phyloP scores from a whole-genome alignment of 1,140 invertebrate genomes.

The Drosophila quadrilineata region DNA sequence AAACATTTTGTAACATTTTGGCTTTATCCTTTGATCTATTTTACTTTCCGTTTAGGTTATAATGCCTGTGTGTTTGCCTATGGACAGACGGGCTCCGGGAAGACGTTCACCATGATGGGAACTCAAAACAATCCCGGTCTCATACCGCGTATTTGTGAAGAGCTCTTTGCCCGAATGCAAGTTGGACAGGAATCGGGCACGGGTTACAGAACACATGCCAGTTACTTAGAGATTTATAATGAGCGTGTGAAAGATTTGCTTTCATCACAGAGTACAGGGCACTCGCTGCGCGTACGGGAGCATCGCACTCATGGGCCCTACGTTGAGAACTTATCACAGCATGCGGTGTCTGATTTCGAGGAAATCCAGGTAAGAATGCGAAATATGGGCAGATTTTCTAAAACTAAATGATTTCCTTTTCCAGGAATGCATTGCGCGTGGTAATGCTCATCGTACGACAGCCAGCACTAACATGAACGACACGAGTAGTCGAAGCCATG shows the following conservation, averaged over 20 bases:
- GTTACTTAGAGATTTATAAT: slow-evolving; percentile 96
- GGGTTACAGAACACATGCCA: slow-evolving; percentile 91
- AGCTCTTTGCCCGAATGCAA: slow-evolving; percentile 88
- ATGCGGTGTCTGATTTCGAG: slow-evolving; percentile 92
- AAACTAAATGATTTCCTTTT: slow-evolving; percentile 8
- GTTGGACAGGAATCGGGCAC: slow-evolving; percentile 90
- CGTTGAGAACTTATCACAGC: slow-evolving; percentile 93
- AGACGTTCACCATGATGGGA: slow-evolving; percentile 99
- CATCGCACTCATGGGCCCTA: slow-evolving; percentile 96
- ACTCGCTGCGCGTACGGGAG: slow-evolving; percentile 92
- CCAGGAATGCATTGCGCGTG: slow-evolving; percentile 88
- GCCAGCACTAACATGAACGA: slow-evolving; percentile 94
- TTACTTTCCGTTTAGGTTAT: slow-evolving; percentile 85
- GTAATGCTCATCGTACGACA: slow-evolving; percentile 90
- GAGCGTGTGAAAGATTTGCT: slow-evolving; percentile 94
- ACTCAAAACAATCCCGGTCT: slow-evolving; percentile 90
- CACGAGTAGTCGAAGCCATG: slow-evolving; percentile 95
- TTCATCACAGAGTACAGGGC: slow-evolving; percentile 85
- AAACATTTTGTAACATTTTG: neutral
- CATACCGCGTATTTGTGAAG: slow-evolving; percentile 93
- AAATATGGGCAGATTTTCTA: neutral
- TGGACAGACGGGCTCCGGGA: slow-evolving; percentile 91
- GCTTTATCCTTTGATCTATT: slow-evolving; percentile 7
- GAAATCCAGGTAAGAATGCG: slow-evolving; percentile 88
- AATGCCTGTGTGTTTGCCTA: slow-evolving; percentile 99